Percentiles rank a stretch among this genome's conserved stretches.
Conservation (phyloP, 1,140 invertebrate genomes). For the Aricia agestis region DNA sequence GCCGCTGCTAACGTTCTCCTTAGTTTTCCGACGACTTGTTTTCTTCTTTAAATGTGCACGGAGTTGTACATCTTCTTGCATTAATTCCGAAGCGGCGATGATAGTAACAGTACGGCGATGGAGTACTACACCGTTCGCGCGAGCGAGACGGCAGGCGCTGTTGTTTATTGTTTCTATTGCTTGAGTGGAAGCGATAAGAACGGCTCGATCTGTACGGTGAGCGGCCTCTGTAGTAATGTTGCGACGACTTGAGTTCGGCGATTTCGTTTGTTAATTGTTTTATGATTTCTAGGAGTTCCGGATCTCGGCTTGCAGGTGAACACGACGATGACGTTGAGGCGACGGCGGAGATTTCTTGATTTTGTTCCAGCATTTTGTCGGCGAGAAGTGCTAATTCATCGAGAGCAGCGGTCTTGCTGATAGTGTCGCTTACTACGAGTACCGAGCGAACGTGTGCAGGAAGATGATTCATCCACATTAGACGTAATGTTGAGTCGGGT, state of each 20-base stretch:
- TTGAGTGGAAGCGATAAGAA: constrained; percentile 6
- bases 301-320: not conserved
- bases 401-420: constrained; percentile 24
- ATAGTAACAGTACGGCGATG: constrained; percentile 23
- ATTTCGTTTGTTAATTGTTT: constrained; percentile 4
- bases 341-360: constrained; percentile 21
- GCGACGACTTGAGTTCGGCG: constrained; percentile 20
- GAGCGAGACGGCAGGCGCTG: not conserved
- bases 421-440: constrained; percentile 26
- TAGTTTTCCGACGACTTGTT: constrained; percentile 32
- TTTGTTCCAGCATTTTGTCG: constrained; percentile 35
- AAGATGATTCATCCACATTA: constrained; percentile 18
- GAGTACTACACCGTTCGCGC: not conserved
- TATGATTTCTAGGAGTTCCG: not conserved
- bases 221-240: constrained; percentile 1
- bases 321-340: constrained; percentile 6
- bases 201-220: too few relatives aligned
- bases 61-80: constrained; percentile 21
- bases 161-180: not conserved
- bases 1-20: constrained; percentile 26
- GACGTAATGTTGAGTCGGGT: constrained; percentile 22
- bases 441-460: constrained; percentile 26
- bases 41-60: constrained; percentile 18
- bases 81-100: constrained; percentile 22
- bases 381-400: constrained; percentile 30